These are phyloP conservation scores for Zoanthus sansibaricus DNA, from an alignment of 92 coral and sea anemone genomes.

Conservation along the genomic window DNA sequence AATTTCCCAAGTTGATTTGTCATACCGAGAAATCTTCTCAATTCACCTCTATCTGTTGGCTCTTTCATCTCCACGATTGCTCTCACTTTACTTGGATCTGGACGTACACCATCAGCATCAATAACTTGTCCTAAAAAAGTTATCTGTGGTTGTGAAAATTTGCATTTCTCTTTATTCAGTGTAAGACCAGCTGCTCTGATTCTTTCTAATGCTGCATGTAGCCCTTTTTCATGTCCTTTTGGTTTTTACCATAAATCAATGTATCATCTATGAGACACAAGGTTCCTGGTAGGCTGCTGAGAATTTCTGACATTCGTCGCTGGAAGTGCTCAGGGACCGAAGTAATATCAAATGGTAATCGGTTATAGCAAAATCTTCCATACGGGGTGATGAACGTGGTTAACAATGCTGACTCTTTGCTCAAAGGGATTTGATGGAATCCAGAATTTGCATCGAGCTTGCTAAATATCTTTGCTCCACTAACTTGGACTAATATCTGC, in stretches of 20 bases:
- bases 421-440: too few relatives aligned
- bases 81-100: conserved; percentile 27
- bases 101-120: conserved; percentile 16
- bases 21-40: neutral
- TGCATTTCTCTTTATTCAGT: conserved; percentile 25
- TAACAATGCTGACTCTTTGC: too few relatives aligned
- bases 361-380: too few relatives aligned
- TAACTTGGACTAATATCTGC: too few relatives aligned
- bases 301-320: neutral
- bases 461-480: too few relatives aligned
- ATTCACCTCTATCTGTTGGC: conserved; percentile 1
- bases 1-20: too few relatives aligned
- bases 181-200: conserved; percentile 13
- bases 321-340: too few relatives aligned
- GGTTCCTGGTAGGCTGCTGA: neutral
- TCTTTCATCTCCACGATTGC: conserved; percentile 11
- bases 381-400: too few relatives aligned
- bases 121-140: conserved; percentile 24
- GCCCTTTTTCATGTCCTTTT: neutral
- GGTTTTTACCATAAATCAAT: neutral
- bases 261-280: neutral
- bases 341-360: too few relatives aligned
- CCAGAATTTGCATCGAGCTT: too few relatives aligned
- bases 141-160: neutral
- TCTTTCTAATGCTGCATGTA: neutral